Percentiles rank a stretch among this genome's conserved stretches.
phyloP scores from a whole-genome alignment of 2,113 vertebrate genomes.

The Myrmophylax atrothorax region DNA sequence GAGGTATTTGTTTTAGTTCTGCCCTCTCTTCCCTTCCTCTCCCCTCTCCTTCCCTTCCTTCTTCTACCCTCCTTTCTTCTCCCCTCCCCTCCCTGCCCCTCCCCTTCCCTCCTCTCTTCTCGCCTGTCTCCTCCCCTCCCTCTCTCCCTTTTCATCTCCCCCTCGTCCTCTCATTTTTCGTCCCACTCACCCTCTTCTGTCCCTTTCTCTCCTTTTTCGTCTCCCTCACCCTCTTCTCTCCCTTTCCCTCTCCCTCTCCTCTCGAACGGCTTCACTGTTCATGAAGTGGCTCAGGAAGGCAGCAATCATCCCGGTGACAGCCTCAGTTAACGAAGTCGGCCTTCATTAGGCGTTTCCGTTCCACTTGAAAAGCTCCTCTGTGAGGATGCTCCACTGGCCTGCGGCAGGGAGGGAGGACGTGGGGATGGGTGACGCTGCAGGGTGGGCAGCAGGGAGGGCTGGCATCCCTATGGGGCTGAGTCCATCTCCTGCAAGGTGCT shows the following conservation, averaged over 20 bases:
- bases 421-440: neutral
- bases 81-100: neutral
- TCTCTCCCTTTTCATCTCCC: no score
- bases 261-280: neutral
- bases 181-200: no score
- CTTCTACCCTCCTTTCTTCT: neutral
- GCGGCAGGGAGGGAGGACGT: neutral
- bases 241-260: neutral
- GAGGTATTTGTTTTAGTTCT: neutral
- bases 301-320: constrained; percentile 60
- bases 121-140: no score
- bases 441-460: neutral
- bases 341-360: constrained; percentile 45
- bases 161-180: no score
- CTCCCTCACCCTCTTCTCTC: neutral
- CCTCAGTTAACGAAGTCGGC: constrained; percentile 33
- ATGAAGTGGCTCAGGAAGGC: constrained; percentile 36
- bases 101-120: no score
- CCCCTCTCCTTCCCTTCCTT: no score
- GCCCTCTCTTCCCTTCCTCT: no score
- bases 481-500: neutral
- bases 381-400: neutral
- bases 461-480: neutral
- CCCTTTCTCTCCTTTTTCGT: neutral
- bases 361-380: constrained; percentile 55